Base-by-base conservation (phyloP, 92 coral and sea anemone genomes). In the Pocillopora meandrina region DNA sequence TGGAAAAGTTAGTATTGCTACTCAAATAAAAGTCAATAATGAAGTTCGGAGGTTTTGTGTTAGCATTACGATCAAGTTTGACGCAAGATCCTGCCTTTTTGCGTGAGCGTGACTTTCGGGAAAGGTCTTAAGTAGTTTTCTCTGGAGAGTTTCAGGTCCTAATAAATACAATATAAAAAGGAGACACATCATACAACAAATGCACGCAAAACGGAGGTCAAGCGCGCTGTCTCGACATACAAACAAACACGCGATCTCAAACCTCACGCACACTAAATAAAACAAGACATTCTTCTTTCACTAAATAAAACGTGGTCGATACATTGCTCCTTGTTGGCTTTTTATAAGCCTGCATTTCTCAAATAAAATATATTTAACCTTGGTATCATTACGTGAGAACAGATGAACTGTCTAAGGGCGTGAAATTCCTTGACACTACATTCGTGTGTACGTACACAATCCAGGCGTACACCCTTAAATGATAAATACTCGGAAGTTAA, bases 111-210 rank as follows among this genome's bases (percentile, higher is more conserved):
- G 74, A 70, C n/a, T 56, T 81, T 57, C 72, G 19, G 80, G 17
- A 49, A 73, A 47, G 85, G 10, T 10, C 72, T 82, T 74, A 83
- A 83, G 86, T 83, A 74, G 79, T 73, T 83, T 83, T 83, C 79
- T 83, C 86, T 83, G 86, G 86, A 73, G 65, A 73, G 80, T 83
- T 83, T 83, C 86, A 83, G 60, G 26, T 63, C 74, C 56, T 67
- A 60, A 72, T 74, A 83, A 83, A 74, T 74, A 83, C 86, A 83
- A 76, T 42, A 65, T 65, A 74, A 26, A 10, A 52, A 60, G 36
- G 64, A 61, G 86, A 65, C 86, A 83, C 31, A 57, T 69, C 63
- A 33, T 26, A 56, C 61, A 52, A 49, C 61, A 73, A 62, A 61
- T 60, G 61, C 86, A 73, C 86, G 80, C 86, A 83, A 73, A 73